Evolutionary conservation across 2,888 invertebrate genomes (phyloP).

Genomic region (Apomyelois bistriatella): DNA sequence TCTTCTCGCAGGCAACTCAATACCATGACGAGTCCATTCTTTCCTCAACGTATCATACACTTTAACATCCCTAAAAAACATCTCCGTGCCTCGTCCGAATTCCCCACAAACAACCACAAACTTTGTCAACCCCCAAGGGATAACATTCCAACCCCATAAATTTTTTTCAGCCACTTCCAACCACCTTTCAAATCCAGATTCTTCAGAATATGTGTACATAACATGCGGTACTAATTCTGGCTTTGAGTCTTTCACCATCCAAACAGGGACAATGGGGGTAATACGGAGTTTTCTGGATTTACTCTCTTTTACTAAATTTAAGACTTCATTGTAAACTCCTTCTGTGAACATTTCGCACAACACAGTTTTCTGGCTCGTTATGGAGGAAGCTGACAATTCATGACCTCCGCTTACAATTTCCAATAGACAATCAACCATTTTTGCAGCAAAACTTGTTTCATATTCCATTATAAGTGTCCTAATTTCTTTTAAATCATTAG

Average conservation of each 20-base stretch:
- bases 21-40: conserved; percentile 58
- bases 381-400: conserved; percentile 26
- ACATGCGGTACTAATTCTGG: conserved; percentile 40
- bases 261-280: conserved; percentile 48
- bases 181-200: conserved; percentile 50
- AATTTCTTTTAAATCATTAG: conserved; percentile 43
- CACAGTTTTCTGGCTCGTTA: conserved; percentile 30
- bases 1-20: conserved; percentile 49
- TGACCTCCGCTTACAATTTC: conserved; percentile 30
- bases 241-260: conserved; percentile 38
- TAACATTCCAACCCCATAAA: conserved; percentile 69
- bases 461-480: conserved; percentile 33
- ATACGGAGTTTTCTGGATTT: conserved; percentile 37
- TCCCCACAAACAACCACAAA: conserved; percentile 63
- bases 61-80: conserved; percentile 55
- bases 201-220: conserved; percentile 45
- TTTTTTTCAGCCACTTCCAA: conserved; percentile 55
- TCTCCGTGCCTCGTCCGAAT: conserved; percentile 55
- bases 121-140: conserved; percentile 53
- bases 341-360: conserved; percentile 47
- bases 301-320: conserved; percentile 42
- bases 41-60: conserved; percentile 55
- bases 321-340: conserved; percentile 51
- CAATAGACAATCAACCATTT: conserved; percentile 49
- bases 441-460: conserved; percentile 44